Conservation (phyloP, 2,888 invertebrate species). For the Keiferia lycopersicella region DNA sequence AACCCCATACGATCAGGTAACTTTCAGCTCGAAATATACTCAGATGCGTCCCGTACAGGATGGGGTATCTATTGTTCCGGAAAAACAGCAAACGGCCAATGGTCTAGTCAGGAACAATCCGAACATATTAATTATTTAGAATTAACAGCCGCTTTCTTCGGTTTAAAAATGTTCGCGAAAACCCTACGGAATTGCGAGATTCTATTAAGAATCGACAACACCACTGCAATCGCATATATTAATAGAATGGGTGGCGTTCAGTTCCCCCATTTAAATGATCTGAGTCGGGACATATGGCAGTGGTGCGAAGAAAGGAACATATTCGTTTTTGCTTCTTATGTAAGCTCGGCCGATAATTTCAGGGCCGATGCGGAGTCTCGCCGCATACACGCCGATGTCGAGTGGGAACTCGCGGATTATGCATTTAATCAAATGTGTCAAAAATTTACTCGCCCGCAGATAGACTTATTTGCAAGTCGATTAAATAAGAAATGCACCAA, state of each 20-base stretch:
- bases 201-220: conserved; percentile 5
- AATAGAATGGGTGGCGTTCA: too few species aligned
- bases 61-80: conserved; percentile 10
- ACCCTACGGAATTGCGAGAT: neutral
- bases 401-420: conserved; percentile 3
- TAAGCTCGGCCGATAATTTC: conserved; percentile 37
- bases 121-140: conserved; percentile 12
- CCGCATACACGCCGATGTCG: conserved; percentile 32
- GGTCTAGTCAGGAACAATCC: neutral
- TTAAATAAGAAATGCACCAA: conserved; percentile 39
- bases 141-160: conserved; percentile 2
- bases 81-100: neutral
- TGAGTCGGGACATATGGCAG: too few species aligned
- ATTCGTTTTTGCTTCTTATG: conserved; percentile 41
- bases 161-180: conserved; percentile 10
- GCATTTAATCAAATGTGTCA: neutral
- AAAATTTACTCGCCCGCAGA: neutral
- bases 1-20: neutral
- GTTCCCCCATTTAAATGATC: too few species aligned
- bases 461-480: conserved; percentile 39
- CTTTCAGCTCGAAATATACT: conserved; percentile 2
- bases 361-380: conserved; percentile 38
- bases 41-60: neutral
- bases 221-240: conserved; percentile 12
- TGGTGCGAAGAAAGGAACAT: too few species aligned